Evolutionary conservation across 2,113 vertebrate species (phyloP), one percentile per base, ranked within the genome.

Genomic region (Herpailurus yagouaroundi): DNA sequence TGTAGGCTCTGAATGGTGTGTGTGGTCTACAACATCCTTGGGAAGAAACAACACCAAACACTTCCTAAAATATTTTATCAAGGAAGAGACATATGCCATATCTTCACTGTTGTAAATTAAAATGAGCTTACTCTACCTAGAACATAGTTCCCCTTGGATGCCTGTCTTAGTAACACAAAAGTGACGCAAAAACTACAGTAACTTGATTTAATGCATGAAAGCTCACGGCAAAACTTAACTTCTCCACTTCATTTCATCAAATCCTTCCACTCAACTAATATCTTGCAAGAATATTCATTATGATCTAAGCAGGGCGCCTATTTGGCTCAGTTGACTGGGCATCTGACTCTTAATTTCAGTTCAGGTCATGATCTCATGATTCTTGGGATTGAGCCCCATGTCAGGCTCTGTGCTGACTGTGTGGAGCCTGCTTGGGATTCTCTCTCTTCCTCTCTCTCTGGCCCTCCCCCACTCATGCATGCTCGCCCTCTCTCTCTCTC

Each of bases 11-110:
- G 36, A 57, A 45, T 86, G 25, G 36, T 63, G 5, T 73, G 16
- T 86, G 7, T 57, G 68, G 52, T 91, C 12, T 69, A 4, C 45
- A 91, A 60, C 19, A 85, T 85, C 57, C 45, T 92, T 90, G 19
- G 19, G 21, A 90, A 90, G 80, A 91, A 89, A 74, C 8, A 74
- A 66, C 41, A 64, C 23, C 50, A 77, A 77, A 77, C 16, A 79
- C 33, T 83, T 86, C 60, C 19, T 68, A 88, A 90, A 96, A 90
- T 71, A 84, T 64, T 85, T 71, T 63, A 69, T 85, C 63, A 87
- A 96, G 52, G 38, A 95, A 52, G n/a, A 79, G 55, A 94, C 52
- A 93, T 50, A 64, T 45, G 50, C 10, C 86, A 77, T 69, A 96
- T 74, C 45, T 89, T 93, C 31, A 80, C 0, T 84, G 55, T 50